Evolutionary conservation across 2,888 invertebrate species (phyloP), one percentile per base, ranked within the genome.

Genomic region (Tinea semifulvella): DNA sequence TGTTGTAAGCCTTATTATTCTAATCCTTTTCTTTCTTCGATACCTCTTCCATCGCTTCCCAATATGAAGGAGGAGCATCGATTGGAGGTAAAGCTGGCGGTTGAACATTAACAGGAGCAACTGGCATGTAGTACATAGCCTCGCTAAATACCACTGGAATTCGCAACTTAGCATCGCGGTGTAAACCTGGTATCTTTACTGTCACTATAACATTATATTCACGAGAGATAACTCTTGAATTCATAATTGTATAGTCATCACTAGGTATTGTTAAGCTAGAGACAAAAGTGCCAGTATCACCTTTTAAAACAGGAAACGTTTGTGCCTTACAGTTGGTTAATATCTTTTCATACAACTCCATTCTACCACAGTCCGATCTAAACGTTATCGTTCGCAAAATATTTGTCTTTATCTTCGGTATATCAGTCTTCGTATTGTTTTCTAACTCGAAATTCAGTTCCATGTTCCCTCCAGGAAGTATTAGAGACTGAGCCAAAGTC

Each of bases 121-220:
- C 14, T 22, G 7, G n/a, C 18, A 4, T 22, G 5, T 5, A 5
- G 10, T 7, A 19, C 5, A 10, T 28, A 10, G 14, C 17, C 14
- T 42, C 26, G 2, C 43, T 28, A 11, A 43, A 11, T 25, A 28
- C 5, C 10, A 43, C 4, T 18, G 43, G 43, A 19, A 31, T 39
- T 11, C 27, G n/a, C 14, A 43, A 13, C 11, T 26, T 25, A 10
- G 40, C 42, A 42, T 50, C 50, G 16, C 48, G 45, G 45, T 51
- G 53, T 11, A 47, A 53, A 14, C 46, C 35, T 2, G 55, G 55
- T 6, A 56, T 28, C n/a, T 48, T 46, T 0, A 44, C 53, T 6
- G 39, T 49, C 13, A 57, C 45, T 4, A 38, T 13, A 8, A 55
- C 48, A 10, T 45, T 43, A 42, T 54, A 56, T 27, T 52, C 50